phyloP scores from a whole-genome alignment of 2,888 invertebrate genomes.

The Pherbina coryleti region DNA sequence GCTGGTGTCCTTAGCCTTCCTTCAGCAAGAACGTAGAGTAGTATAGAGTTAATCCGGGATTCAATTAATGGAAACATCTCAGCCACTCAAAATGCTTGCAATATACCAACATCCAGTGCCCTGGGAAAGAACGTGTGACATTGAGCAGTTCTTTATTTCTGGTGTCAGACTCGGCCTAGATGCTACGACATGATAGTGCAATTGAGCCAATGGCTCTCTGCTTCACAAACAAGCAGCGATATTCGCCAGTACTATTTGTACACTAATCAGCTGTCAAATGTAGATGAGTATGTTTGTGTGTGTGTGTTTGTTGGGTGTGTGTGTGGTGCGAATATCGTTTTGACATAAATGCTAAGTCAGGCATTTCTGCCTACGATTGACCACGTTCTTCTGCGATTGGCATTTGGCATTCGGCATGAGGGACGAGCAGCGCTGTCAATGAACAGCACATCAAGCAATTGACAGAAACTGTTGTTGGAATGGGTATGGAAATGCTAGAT shows the following conservation, averaged over 20 bases:
- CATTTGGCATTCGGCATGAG: neutral
- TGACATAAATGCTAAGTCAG: conserved; percentile 41
- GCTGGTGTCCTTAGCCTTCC: neutral
- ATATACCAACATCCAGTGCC: neutral
- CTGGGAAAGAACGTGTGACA: neutral
- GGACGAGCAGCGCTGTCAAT: neutral
- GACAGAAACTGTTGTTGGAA: neutral
- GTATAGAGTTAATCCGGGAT: neutral
- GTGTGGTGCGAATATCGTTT: conserved; percentile 28
- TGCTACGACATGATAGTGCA: neutral
- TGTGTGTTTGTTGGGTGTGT: neutral
- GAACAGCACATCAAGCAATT: neutral
- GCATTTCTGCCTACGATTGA: conserved; percentile 27
- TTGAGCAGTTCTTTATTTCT: neutral
- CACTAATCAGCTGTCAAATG: conserved; percentile 38
- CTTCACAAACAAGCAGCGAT: neutral
- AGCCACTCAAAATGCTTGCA: neutral
- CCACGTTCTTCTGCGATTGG: conserved; percentile 26
- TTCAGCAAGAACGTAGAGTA: neutral
- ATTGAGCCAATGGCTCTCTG: neutral
- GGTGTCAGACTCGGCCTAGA: neutral
- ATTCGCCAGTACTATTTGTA: neutral
- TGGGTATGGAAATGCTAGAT: too few species aligned
- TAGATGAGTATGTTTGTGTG: neutral
- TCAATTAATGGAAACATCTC: neutral